Base-by-base conservation (phyloP, 2,888 invertebrate species). In the Eudasyphora cyanicolor region DNA sequence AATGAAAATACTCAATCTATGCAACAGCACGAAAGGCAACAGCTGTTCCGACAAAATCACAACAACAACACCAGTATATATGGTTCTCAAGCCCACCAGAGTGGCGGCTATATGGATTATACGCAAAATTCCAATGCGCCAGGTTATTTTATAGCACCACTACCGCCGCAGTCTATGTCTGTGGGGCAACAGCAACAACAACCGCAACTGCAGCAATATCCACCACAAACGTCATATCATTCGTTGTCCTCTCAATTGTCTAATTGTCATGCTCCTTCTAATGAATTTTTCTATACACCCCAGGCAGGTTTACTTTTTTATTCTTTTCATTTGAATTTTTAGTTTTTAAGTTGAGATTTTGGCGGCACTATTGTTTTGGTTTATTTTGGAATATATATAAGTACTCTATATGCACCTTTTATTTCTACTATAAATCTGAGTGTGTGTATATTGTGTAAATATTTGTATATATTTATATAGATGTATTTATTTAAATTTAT, bases 281-380 rank as follows among this genome's bases (percentile, higher is more conserved):
- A 73, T 77, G 85, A 87, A 71, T 87, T 86, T 85, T 85, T 87
- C 73, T 86, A 86, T 87, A 78, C 87, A 86, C 83, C 85, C 83
- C 88, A 89, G 89, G 89, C 89, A 89, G 90, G 89, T 89, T 89
- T 86, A 85, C 77, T 79, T n/a, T 74, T 79, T 84, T 78, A 75
- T 76, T 80, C 82, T 86, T 64, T 84, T 70, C 71, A 77, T 60
- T 76, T 80, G 42, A 67, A 54, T 32, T 69, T 82, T 70, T 42
- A 71, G 60, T 76, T 73, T 71, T 73, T 67, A 67, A 62, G 38
- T 29, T 62, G 12, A 19, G 60, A 71, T 70, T 71, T 67, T 49
- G 69, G 70, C 70, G 78, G 69, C 76, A 82, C 64, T 64, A n/a
- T n/a, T n/a, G n/a, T 79, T 67, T 78, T 64, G 35, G 69, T 67